Base-by-base conservation (phyloP, 1,140 invertebrate species). In the Diorhabda elongata region DNA sequence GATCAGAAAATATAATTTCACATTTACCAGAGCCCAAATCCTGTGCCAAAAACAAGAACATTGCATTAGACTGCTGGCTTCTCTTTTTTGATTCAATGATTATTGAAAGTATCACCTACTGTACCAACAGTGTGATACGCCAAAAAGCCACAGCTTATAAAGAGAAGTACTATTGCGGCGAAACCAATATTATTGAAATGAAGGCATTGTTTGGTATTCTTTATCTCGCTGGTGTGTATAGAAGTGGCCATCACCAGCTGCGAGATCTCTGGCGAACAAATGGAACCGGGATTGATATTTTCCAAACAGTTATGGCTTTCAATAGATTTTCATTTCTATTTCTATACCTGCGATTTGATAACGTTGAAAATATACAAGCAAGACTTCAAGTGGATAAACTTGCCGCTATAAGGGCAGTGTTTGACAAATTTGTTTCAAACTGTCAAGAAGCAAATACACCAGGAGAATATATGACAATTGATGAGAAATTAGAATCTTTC, bases 1-100 rank as follows among this genome's bases (percentile, higher is more conserved):
- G 5, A 66, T 69, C 57, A 6, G 58, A 58, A 61, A 69, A 69
- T 26, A 69, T 69, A 59, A 47, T 69, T 9, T 60, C 61, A 44
- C 68, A 69, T 58, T 59, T 69, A 69, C 61, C 68, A 9, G 68
- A 56, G 42, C 56, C 59, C 11, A 62, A 61, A 62, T 60, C 60
- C 44, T 41, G 62, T 9, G 67, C 67, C 3, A n/a, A 41, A 67
- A 6, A 60, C 7, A 57, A 56, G 43, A 68, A 68, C 0, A 68
- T 3, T 41, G 42, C 61, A 61, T 41, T 68, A 8, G 0, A 26
- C 26, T 1, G 26, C 26, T 26, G 1, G 26, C 26, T 26, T 26
- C 59, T 44, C 3, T 58, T 42, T 43, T 58, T 66, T 26, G 64
- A 8, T 42, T 9, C 52, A 5, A 9, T 42, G 3, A 41, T 58